phyloP scores from a whole-genome alignment of 2,797 vertebrate species.

The Pitangus sulphuratus region DNA sequence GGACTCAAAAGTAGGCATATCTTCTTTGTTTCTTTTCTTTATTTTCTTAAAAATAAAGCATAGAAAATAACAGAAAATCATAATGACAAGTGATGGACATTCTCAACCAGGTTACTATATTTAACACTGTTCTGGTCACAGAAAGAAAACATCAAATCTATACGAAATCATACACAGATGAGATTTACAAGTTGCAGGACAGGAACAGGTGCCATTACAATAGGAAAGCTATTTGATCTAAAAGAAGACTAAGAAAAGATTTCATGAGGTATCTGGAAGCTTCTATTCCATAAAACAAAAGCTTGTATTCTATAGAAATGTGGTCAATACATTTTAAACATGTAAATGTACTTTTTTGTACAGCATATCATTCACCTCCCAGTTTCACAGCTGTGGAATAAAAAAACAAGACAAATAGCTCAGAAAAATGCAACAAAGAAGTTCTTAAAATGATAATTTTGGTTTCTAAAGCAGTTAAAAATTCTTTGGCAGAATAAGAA shows the following conservation, averaged over 20 bases:
- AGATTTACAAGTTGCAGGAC: neutral
- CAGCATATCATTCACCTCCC: neutral
- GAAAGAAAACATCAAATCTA: neutral
- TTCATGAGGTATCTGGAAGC: neutral
- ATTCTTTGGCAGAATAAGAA: conserved; percentile 41
- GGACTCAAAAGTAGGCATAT: neutral
- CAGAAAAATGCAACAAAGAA: neutral
- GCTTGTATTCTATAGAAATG: neutral
- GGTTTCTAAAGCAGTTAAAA: neutral
- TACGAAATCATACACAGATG: no score
- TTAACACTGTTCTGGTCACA: neutral
- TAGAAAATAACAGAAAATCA: neutral
- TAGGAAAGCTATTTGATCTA: neutral
- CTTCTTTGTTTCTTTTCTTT: neutral
- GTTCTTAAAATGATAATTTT: neutral
- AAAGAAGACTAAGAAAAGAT: neutral
- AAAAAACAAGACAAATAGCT: neutral
- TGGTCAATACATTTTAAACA: neutral
- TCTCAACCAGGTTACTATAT: neutral
- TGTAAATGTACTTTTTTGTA: neutral
- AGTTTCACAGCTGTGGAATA: neutral
- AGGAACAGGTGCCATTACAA: neutral
- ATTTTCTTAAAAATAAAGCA: neutral
- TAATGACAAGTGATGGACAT: neutral
- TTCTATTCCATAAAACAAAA: neutral